Conservation (phyloP, 2,113 vertebrate species). For the Festucalex cinctus region DNA sequence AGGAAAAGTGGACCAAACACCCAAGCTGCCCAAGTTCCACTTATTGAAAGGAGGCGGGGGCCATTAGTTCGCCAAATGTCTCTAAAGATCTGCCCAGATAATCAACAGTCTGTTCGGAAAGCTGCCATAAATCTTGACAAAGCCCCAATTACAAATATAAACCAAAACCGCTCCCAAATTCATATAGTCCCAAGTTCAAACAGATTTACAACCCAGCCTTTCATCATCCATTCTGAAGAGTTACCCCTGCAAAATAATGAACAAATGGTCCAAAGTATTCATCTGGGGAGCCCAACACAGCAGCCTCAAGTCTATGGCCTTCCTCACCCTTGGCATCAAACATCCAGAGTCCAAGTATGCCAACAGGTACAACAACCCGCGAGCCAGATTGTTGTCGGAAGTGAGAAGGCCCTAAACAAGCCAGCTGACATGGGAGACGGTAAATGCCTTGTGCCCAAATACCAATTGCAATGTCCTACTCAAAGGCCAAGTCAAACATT, state of each 20-base stretch:
- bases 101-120: constrained; percentile 72
- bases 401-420: constrained; percentile 59
- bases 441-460: constrained; percentile 85
- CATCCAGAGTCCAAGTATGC: constrained; percentile 68
- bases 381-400: constrained; percentile 60
- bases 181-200: constrained; percentile 61
- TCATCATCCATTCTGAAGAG: constrained; percentile 58
- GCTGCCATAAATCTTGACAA: constrained; percentile 68
- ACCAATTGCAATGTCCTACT: constrained; percentile 82
- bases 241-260: constrained; percentile 56
- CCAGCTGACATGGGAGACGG: constrained; percentile 53
- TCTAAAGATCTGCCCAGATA: constrained; percentile 87
- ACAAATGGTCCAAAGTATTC: constrained; percentile 72
- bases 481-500: constrained; percentile 75
- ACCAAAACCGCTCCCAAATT: constrained; percentile 68
- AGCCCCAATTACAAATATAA: constrained; percentile 54
- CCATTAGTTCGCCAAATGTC: constrained; percentile 94
- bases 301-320: constrained; percentile 73
- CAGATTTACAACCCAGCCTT: constrained; percentile 59
- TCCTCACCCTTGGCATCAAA: constrained; percentile 74
- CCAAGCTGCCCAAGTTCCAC: constrained; percentile 76
- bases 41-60: constrained; percentile 91
- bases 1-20: constrained; percentile 60
- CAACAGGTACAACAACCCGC: constrained; percentile 55
- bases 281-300: constrained; percentile 68